Percentiles rank a stretch among this genome's conserved stretches.
These are phyloP conservation scores for Salvelinus alpinus DNA, from an alignment of 2,113 vertebrate species.

Conservation along the genomic window DNA sequence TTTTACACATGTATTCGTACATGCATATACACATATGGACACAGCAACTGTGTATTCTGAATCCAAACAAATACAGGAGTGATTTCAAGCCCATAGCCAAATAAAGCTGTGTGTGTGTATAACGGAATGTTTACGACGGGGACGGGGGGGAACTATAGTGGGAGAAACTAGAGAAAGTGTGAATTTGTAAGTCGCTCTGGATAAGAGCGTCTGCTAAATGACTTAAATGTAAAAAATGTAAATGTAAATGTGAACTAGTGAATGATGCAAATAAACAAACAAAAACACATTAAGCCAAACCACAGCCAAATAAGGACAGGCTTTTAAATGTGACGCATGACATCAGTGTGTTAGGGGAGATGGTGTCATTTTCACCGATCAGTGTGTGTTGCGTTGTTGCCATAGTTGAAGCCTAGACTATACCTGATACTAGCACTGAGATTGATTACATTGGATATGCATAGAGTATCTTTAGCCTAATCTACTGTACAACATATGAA, in stretches of 20 bases:
- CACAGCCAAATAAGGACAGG: conserved; percentile 33
- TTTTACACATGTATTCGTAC: conserved; percentile 11
- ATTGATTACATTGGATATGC: too few species aligned
- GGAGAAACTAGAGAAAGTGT: conserved; percentile 70
- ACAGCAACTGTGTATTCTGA: conserved; percentile 14
- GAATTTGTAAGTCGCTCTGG: too few species aligned
- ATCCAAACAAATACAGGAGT: conserved; percentile 10
- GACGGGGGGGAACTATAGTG: neutral
- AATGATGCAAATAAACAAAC: conserved; percentile 67
- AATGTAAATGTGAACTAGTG: conserved; percentile 72
- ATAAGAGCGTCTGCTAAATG: too few species aligned
- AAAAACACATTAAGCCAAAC: conserved; percentile 26
- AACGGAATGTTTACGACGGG: too few species aligned
- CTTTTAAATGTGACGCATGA: neutral
- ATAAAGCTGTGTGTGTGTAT: conserved; percentile 17
- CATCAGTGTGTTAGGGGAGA: neutral
- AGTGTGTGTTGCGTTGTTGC: too few species aligned
- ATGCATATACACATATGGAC: conserved; percentile 21
- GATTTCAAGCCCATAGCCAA: conserved; percentile 11
- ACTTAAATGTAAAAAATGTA: too few species aligned
- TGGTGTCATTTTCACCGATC: too few species aligned
- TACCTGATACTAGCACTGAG: too few species aligned
- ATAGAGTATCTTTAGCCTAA: too few species aligned
- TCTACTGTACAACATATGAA: too few species aligned
- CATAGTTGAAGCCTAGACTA: too few species aligned